These are phyloP conservation scores for Aptenodytes forsteri DNA, from an alignment of 2,113 vertebrate species.

Conservation along the genomic window DNA sequence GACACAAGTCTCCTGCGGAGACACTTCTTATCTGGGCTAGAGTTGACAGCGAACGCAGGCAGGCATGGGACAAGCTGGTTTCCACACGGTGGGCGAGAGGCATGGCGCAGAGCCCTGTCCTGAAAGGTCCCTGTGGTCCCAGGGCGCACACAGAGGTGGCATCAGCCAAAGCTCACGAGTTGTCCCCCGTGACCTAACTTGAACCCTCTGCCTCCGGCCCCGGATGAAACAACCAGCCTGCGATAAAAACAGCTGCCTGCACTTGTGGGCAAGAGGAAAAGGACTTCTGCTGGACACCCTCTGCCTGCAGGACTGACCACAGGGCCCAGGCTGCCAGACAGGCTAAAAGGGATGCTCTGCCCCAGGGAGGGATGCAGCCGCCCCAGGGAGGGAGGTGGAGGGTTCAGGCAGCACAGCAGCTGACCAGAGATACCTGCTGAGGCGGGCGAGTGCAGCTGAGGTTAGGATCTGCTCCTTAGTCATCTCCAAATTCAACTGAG, in stretches of 20 bases:
- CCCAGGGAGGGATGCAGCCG: not conserved
- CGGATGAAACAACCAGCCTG: not conserved
- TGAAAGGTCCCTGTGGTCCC: not conserved
- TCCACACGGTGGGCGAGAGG: not conserved
- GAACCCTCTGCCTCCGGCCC: not conserved
- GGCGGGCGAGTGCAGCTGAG: not conserved
- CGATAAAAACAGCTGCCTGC: not conserved
- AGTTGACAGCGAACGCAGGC: not conserved
- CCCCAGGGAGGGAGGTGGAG: not conserved
- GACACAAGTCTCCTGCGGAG: not conserved
- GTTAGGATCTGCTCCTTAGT: not conserved
- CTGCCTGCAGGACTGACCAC: not conserved
- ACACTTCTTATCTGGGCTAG: slow-evolving; percentile 31
- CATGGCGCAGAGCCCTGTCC: not conserved
- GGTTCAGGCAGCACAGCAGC: not conserved
- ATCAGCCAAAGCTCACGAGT: not conserved
- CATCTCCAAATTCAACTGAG: not conserved
- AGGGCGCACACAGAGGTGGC: not conserved
- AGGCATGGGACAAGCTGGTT: not conserved
- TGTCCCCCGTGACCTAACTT: not conserved
- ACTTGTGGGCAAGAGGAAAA: not conserved
- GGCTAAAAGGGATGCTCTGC: not conserved
- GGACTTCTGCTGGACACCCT: not conserved
- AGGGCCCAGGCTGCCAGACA: not conserved
- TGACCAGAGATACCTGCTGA: not conserved